Evolutionary conservation across 2,888 invertebrate species (phyloP).

Genomic region (Dynastes maya): DNA sequence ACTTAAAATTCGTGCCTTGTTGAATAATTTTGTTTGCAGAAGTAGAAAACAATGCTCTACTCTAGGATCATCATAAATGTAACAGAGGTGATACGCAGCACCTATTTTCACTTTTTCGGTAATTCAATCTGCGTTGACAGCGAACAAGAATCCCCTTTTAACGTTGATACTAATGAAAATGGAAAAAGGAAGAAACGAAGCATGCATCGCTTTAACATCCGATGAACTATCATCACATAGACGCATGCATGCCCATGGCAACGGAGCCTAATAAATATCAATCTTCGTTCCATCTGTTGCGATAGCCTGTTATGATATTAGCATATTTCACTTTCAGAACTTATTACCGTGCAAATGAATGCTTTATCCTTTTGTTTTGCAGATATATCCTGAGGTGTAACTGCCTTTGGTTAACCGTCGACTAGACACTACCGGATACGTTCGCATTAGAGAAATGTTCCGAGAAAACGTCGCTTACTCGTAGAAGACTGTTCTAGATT

Average conservation of each 20-base stretch:
- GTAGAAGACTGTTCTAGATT: slow-evolving; percentile 7
- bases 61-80: background rate
- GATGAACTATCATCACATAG: background rate
- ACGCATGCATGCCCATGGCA: background rate
- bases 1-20: too few species aligned
- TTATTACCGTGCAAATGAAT: background rate
- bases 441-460: slow-evolving; percentile 10
- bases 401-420: background rate
- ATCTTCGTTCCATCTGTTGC: background rate
- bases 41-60: too few species aligned
- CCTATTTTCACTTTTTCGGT: background rate
- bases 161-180: slow-evolving; percentile 19
- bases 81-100: background rate
- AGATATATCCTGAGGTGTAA: background rate
- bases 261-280: slow-evolving; percentile 19
- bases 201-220: background rate
- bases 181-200: background rate
- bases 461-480: background rate
- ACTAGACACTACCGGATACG: background rate
- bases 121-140: slow-evolving; percentile 14
- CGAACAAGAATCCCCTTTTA: slow-evolving; percentile 17
- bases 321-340: slow-evolving; percentile 18
- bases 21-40: too few species aligned
- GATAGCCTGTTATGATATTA: background rate
- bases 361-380: slow-evolving; percentile 3